Base-by-base conservation (phyloP, 2,113 vertebrate species). In the Fregetta grallaria region DNA sequence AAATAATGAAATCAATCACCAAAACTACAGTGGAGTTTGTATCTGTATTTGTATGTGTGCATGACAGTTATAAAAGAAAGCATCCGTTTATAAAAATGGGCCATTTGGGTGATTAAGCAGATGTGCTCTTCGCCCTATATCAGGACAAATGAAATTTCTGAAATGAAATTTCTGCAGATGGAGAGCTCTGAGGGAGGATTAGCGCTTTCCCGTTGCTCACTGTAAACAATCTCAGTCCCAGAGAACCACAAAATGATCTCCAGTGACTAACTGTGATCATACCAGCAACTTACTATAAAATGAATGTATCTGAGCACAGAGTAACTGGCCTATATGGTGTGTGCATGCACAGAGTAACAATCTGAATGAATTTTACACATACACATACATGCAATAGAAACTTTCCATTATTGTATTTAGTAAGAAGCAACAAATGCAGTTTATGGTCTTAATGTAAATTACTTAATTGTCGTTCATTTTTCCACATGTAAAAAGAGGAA, bases 1-100 rank as follows among this genome's bases (percentile, higher is more conserved):
- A 96, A 97, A 94, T 93, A 95, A 96, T 97, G 88, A 97, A 97
- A 97, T 95, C 88, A 95, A 89, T 95, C 93, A 90, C 63, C 4
- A 6, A 47, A 94, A 96, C 59, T 78, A 82, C 62, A 62, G 47
- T 7, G 65, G 70, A 92, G 93, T 96, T 89, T 73, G 65, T 91
- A 80, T 44, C 50, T 96, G 23, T 76, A 32, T 85, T 87, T 80
- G 71, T 68, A 26, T 30, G 62, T 88, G 34, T 74, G 52, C 86
- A 26, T 44, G 59, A 66, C 30, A 88, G 78, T 88, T 91, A 94
- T 30, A 65, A 82, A 95, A 96, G 58, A 94, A 95, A 91, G 73
- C 81, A 96, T 74, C 16, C 72, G 86, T 95, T 96, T 97, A 94
- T 89, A 86, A 97, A 97, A 97, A 96, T 93, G 56, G 47, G 73